Conservation (phyloP, 2,888 invertebrate genomes). For the Phlogophora meticulosa region DNA sequence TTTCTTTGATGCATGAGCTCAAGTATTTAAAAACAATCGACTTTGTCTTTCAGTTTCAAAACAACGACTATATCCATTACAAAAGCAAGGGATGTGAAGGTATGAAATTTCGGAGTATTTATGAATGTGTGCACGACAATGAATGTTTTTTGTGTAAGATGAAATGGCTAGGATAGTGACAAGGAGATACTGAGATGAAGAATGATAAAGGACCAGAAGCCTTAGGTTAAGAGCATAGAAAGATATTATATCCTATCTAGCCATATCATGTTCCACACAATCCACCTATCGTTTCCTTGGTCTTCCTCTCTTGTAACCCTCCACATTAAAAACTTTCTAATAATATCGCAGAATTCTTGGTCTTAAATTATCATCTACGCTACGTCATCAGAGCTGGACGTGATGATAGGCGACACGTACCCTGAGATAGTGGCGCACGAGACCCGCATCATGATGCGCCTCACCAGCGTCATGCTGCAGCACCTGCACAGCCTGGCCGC, state of each 20-base stretch:
- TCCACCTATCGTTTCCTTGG: no score
- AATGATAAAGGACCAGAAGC: no score
- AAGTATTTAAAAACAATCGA: neutral
- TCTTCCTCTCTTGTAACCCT: no score
- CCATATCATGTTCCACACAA: no score
- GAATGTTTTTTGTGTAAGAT: no score
- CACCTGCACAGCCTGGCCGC: slow-evolving; percentile 90
- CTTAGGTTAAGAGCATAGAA: no score
- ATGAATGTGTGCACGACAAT: no score
- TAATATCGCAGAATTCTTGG: neutral
- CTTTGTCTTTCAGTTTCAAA: slow-evolving; percentile 90
- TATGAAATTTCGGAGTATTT: slow-evolving; percentile 70
- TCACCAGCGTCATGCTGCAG: slow-evolving; percentile 92
- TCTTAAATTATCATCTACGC: neutral
- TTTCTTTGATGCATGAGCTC: neutral
- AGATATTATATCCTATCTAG: no score
- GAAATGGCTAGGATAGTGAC: no score
- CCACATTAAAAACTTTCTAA: no score
- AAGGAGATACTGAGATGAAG: no score
- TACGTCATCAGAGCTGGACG: slow-evolving; percentile 93
- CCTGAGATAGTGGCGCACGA: slow-evolving; percentile 95
- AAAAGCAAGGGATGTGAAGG: slow-evolving; percentile 93
- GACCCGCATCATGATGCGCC: slow-evolving; percentile 93
- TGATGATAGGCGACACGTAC: slow-evolving; percentile 94
- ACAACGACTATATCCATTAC: slow-evolving; percentile 93